Conservation (phyloP, 1,140 invertebrate genomes). For the Cydia pomonella region DNA sequence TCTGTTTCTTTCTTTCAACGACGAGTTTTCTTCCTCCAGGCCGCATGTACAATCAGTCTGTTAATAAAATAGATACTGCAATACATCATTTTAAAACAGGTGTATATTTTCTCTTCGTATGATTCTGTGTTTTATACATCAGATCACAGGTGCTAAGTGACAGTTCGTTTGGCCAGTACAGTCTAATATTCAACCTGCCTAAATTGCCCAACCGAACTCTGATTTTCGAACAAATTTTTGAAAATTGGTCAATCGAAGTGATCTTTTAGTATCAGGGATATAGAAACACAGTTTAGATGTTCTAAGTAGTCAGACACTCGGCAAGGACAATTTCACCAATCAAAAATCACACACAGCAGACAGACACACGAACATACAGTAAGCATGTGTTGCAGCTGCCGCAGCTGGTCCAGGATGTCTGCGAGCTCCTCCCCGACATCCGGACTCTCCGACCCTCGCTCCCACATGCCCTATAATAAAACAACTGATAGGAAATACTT, state of each 20-base stretch:
- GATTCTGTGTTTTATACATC: too few species aligned
- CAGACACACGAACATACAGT: constrained; percentile 49
- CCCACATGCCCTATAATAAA: constrained; percentile 57
- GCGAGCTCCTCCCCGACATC: constrained; percentile 54
- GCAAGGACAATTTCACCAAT: too few species aligned
- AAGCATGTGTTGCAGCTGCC: constrained; percentile 51
- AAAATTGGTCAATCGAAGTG: too few species aligned
- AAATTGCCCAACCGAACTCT: too few species aligned
- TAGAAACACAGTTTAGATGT: too few species aligned
- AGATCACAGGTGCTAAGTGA: too few species aligned
- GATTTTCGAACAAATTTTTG: too few species aligned
- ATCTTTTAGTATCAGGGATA: too few species aligned
- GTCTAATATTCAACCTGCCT: too few species aligned
- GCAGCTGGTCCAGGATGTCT: constrained; percentile 55
- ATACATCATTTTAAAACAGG: neutral
- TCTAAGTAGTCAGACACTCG: too few species aligned
- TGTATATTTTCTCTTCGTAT: neutral
- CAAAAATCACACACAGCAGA: neutral
- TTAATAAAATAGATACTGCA: constrained; percentile 31
- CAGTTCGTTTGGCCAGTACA: too few species aligned
- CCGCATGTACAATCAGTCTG: constrained; percentile 60
- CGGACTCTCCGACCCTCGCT: constrained; percentile 40
- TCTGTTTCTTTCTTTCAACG: constrained; percentile 47
- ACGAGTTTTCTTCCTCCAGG: constrained; percentile 55
- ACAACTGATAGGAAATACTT: neutral